phyloP scores from a whole-genome alignment of 2,113 vertebrate genomes.

The Podarcis raffonei region DNA sequence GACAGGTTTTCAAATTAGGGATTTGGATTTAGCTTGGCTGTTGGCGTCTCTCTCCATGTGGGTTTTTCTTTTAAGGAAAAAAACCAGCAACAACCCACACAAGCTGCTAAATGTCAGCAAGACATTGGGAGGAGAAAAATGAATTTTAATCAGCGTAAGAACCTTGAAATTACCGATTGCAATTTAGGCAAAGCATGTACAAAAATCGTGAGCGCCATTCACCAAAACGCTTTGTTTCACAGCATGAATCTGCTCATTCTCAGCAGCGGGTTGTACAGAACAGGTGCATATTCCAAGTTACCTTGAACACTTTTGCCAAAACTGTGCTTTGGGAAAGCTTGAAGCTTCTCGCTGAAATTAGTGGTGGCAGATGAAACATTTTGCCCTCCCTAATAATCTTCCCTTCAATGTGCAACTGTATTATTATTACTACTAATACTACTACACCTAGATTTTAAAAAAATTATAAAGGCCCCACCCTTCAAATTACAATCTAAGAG shows the following conservation, averaged over 20 bases:
- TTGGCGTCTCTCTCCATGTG: neutral
- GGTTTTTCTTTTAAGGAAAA: neutral
- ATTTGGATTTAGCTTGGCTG: neutral
- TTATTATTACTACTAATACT: neutral
- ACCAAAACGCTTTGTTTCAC: no score
- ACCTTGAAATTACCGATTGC: neutral
- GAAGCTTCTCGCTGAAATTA: neutral
- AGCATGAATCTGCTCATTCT: neutral
- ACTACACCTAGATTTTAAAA: neutral
- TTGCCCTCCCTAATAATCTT: neutral
- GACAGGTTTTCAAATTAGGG: neutral
- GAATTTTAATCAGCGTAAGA: neutral
- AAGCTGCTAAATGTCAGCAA: slow-evolving; percentile 2
- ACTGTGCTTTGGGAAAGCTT: neutral
- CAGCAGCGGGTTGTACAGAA: neutral
- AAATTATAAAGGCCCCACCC: neutral
- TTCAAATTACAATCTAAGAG: neutral
- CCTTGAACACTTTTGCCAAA: neutral
- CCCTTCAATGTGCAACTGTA: neutral
- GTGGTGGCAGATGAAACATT: neutral
- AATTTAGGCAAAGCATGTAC: no score
- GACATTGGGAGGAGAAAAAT: neutral
- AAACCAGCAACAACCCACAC: neutral
- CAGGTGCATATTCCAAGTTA: neutral
- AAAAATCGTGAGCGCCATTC: neutral